phyloP scores from a whole-genome alignment of 2,113 vertebrate species.

The Phalacrocorax pelagicus region DNA sequence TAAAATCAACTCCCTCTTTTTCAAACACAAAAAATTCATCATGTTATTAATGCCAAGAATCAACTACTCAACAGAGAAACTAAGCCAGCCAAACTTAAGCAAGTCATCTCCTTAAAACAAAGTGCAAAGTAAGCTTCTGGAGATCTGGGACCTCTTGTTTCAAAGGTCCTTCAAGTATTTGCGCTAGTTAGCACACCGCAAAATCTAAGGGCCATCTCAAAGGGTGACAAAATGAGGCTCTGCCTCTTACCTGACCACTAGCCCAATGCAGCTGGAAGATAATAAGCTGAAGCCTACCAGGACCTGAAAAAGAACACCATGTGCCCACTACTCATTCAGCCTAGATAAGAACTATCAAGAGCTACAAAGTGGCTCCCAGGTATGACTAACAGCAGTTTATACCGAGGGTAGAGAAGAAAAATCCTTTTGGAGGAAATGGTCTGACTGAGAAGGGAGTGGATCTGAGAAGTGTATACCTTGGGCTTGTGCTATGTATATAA shows the following conservation, averaged over 20 bases:
- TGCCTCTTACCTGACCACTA: not conserved
- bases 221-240: not conserved
- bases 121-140: not conserved
- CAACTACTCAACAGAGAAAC: not conserved
- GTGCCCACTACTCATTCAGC: not conserved
- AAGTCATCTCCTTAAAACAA: not conserved
- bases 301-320: not conserved
- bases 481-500: not conserved
- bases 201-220: not conserved
- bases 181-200: not conserved
- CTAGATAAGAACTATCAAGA: not conserved
- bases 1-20: not conserved
- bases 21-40: not conserved
- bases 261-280: not conserved
- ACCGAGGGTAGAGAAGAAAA: not conserved
- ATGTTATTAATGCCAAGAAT: not conserved
- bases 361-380: not conserved
- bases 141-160: not conserved
- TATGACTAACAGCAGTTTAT: not conserved
- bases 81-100: not conserved
- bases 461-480: not conserved
- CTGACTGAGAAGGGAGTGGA: not conserved
- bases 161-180: not conserved
- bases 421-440: not conserved
- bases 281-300: not conserved